Evolutionary conservation across 2,113 vertebrate species (phyloP), one percentile per base, ranked within the genome.

Genomic region (Rhizomys pruinosus): DNA sequence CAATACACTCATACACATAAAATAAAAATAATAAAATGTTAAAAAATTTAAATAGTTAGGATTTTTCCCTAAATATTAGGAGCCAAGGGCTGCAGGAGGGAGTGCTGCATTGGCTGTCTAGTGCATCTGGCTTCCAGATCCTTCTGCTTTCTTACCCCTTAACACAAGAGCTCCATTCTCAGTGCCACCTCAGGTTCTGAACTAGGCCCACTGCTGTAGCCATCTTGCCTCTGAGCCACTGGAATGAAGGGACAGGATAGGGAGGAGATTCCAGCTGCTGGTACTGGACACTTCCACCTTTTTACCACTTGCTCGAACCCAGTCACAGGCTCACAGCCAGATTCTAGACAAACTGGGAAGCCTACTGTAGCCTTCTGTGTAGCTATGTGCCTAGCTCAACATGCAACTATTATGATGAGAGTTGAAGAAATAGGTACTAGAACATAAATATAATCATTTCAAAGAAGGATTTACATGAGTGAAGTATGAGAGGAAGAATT

Each of bases 401-500:
- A 71, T 76, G 25, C 61, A 78, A 61, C 52, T 27, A 25, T 34
- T 64, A 64, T 1, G 1, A 64, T 1, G 1, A 15, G 68, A 84
- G 23, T 39, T 44, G 25, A 17, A 2, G 81, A 39, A 68, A 78
- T 52, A 1, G 7, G 25, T 17, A 61, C n/a, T 15, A 22, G 69
- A 15, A 8, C 3, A 44, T 91, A 90, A 82, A 25, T 34, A 71
- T 79, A 3, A 32, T 39, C 74, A 73, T 87, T 68, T 44, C 85
- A 68, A 93, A 89, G 72, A 61, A 44, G 39, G 4, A 84, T 77
- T 93, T 78, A 47, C 84, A 72, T 44, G 71, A 80, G 52, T 80
- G 77, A 93, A 66, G 7, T 72, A 80, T 81, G n/a, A 92, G 44
- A 66, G n/a, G 22, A 29, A 89, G 23, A 80, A 68, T 73, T 42